These are phyloP conservation scores for Hyperoplus immaculatus DNA, from an alignment of 2,797 vertebrate species.

Conservation along the genomic window DNA sequence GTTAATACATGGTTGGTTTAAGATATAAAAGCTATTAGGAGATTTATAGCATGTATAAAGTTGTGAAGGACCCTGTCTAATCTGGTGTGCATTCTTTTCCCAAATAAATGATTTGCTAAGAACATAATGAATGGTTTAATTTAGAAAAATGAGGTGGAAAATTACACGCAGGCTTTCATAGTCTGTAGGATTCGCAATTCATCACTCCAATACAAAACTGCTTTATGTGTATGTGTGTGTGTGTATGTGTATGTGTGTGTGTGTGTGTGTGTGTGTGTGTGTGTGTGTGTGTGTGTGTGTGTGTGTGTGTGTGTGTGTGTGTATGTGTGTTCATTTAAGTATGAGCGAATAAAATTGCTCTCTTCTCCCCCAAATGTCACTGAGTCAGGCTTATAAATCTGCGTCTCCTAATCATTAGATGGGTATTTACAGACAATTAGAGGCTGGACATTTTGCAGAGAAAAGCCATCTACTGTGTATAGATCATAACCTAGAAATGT, in stretches of 20 bases:
- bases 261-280: conserved; percentile 23
- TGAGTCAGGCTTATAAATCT: conserved; percentile 62
- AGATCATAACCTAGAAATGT: conserved; percentile 37
- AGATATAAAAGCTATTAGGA: neutral
- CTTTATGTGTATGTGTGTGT: conserved; percentile 13
- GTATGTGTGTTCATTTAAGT: conserved; percentile 36
- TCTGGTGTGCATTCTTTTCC: conserved; percentile 15
- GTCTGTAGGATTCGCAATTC: conserved; percentile 46
- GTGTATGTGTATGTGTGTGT: neutral
- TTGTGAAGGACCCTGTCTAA: conserved; percentile 12
- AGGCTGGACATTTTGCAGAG: conserved; percentile 44
- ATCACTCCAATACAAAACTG: conserved; percentile 50
- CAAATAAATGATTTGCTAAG: conserved; percentile 37
- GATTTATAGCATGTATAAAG: conserved; percentile 13
- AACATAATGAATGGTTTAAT: conserved; percentile 40
- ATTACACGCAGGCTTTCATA: conserved; percentile 50
- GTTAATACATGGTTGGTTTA: neutral
- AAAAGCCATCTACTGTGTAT: conserved; percentile 38
- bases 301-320: conserved; percentile 22
- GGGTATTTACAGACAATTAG: conserved; percentile 64
- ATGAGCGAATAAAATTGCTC: conserved; percentile 47
- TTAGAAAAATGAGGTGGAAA: conserved; percentile 62
- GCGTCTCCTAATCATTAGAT: conserved; percentile 68
- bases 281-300: conserved; percentile 25
- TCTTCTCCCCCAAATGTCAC: conserved; percentile 68